Conservation (phyloP, 1,140 invertebrate genomes). For the Diabrotica undecimpunctata region DNA sequence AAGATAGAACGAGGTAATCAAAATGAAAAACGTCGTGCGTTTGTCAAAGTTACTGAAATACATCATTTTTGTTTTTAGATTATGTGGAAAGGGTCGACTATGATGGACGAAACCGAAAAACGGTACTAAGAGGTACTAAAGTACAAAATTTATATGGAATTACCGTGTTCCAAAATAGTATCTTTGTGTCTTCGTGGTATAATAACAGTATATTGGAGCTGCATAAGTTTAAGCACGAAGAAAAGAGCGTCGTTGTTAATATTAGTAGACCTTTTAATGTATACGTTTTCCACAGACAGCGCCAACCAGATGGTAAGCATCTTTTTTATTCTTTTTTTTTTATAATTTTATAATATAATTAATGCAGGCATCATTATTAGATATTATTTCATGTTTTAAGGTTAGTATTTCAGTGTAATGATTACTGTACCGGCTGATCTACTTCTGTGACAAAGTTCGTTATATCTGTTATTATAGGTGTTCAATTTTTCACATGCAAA, state of each 20-base stretch:
- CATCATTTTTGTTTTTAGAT: constrained; percentile 51
- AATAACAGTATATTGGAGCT: constrained; percentile 59
- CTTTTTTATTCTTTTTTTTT: neutral
- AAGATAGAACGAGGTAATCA: too few relatives aligned
- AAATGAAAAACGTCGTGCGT: too few relatives aligned
- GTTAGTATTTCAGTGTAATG: too few relatives aligned
- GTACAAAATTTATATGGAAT: constrained; percentile 66
- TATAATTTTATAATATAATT: too few relatives aligned
- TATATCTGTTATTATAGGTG: too few relatives aligned
- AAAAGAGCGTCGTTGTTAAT: constrained; percentile 49
- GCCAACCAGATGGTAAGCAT: constrained; percentile 63
- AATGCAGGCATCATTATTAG: too few relatives aligned
- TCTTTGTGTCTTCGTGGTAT: constrained; percentile 66
- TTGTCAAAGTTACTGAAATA: too few relatives aligned
- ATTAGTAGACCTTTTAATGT: constrained; percentile 59
- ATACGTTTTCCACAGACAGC: constrained; percentile 68
- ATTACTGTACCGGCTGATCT: too few relatives aligned
- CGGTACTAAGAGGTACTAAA: constrained; percentile 59
- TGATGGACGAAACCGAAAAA: constrained; percentile 62
- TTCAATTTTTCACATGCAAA: too few relatives aligned
- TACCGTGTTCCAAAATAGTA: constrained; percentile 64
- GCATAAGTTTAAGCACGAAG: constrained; percentile 54
- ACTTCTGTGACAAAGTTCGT: too few relatives aligned
- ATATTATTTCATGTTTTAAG: too few relatives aligned
- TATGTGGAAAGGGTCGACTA: constrained; percentile 70